phyloP scores from a whole-genome alignment of 2,797 vertebrate genomes.

The Cetoscarus ocellatus region DNA sequence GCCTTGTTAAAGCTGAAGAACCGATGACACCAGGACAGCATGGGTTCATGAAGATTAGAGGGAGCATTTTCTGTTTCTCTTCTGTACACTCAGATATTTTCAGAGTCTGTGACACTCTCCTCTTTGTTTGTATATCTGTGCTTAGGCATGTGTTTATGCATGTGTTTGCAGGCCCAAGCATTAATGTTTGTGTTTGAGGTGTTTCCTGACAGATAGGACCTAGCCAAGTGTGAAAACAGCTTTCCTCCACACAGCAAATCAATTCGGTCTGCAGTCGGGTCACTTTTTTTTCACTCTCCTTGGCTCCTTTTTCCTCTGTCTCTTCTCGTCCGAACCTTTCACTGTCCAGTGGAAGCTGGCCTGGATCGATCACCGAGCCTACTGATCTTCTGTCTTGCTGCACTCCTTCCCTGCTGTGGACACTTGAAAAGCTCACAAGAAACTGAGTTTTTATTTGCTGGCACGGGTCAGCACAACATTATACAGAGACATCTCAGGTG shows the following conservation, averaged over 20 bases:
- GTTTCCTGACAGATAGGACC: slow-evolving; percentile 58
- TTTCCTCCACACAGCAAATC: slow-evolving; percentile 57
- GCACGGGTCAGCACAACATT: slow-evolving; percentile 33
- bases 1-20: too few species aligned
- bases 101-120: background rate
- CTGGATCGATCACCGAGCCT: slow-evolving; percentile 41
- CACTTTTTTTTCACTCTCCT: slow-evolving; percentile 40
- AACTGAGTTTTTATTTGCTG: slow-evolving; percentile 35
- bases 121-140: slow-evolving; percentile 15
- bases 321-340: slow-evolving; percentile 29
- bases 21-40: background rate
- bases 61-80: background rate
- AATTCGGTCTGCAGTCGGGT: slow-evolving; percentile 48
- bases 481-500: slow-evolving; percentile 57
- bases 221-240: slow-evolving; percentile 57
- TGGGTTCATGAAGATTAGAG: background rate
- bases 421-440: slow-evolving; percentile 22
- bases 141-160: slow-evolving; percentile 15
- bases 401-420: slow-evolving; percentile 28
- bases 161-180: slow-evolving; percentile 26
- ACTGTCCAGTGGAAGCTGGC: slow-evolving; percentile 32
- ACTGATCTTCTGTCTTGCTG: slow-evolving; percentile 40
- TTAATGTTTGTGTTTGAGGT: slow-evolving; percentile 32
- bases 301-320: slow-evolving; percentile 7
- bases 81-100: slow-evolving; percentile 6